These are phyloP conservation scores for Dichetophora obliterata DNA, from an alignment of 2,888 invertebrate species.

Conservation along the genomic window DNA sequence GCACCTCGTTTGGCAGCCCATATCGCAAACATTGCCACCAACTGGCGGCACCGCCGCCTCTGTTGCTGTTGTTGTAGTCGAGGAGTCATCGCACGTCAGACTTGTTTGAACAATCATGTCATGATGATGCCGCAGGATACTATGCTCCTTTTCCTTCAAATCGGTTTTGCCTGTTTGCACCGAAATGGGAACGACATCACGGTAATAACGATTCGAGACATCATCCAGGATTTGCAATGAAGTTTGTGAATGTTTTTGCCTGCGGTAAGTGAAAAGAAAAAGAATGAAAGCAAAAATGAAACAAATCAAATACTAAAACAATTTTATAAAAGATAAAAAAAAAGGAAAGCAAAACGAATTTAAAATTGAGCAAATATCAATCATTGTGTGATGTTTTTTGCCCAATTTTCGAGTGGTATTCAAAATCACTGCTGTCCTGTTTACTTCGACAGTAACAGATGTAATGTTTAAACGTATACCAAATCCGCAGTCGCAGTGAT, in stretches of 20 bases:
- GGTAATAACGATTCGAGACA: slow-evolving; percentile 68
- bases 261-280: slow-evolving; percentile 42
- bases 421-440: no score
- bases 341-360: neutral
- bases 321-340: neutral
- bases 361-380: neutral
- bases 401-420: no score
- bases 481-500: no score
- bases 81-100: slow-evolving; percentile 54
- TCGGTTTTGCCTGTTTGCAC: slow-evolving; percentile 62
- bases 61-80: slow-evolving; percentile 49
- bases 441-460: no score
- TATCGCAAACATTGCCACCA: slow-evolving; percentile 76
- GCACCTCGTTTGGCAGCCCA: slow-evolving; percentile 87
- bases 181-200: slow-evolving; percentile 65
- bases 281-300: neutral
- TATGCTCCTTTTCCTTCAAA: slow-evolving; percentile 66
- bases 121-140: slow-evolving; percentile 64
- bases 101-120: slow-evolving; percentile 67
- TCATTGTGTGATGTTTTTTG: neutral
- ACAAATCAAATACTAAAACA: neutral
- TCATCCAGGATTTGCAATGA: slow-evolving; percentile 69
- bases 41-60: slow-evolving; percentile 49
- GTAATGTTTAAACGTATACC: no score
- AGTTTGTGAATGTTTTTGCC: slow-evolving; percentile 68